These are phyloP conservation scores for Drosophila paranaensis DNA, from an alignment of 2,888 invertebrate genomes.

Conservation along the genomic window DNA sequence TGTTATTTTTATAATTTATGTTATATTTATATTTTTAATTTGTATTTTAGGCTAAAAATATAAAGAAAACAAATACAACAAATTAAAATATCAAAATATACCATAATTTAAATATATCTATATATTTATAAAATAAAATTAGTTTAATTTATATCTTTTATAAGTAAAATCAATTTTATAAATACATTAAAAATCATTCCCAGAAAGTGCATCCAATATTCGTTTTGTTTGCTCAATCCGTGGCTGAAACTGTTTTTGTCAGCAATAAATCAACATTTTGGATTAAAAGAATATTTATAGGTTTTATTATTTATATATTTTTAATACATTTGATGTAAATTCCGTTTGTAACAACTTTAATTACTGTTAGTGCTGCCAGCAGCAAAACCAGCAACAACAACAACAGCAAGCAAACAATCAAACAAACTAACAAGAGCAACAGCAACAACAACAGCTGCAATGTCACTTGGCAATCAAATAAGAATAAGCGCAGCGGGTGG, in stretches of 20 bases:
- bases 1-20: no score
- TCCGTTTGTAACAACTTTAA: conserved; percentile 69
- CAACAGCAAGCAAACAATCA: conserved; percentile 62
- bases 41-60: no score
- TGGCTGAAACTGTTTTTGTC: not conserved
- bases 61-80: no score
- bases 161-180: not conserved
- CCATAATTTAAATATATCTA: no score
- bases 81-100: no score
- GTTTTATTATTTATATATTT: conserved; percentile 8
- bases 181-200: no score
- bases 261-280: conserved; percentile 13
- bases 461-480: conserved; percentile 77
- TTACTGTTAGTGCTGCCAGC: conserved; percentile 62
- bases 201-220: not conserved
- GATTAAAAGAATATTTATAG: conserved; percentile 15
- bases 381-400: conserved; percentile 13
- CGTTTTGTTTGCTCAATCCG: not conserved
- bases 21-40: no score
- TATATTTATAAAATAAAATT: not conserved
- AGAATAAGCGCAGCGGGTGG: conserved; percentile 33
- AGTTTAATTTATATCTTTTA: not conserved
- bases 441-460: conserved; percentile 46
- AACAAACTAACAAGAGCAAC: conserved; percentile 33
- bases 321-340: conserved; percentile 46